A percentile compares a stretch with the other conserved stretches of the same genome.
Evolutionary conservation across 2,888 invertebrate species (phyloP).

Genomic region (Tipula lateralis): DNA sequence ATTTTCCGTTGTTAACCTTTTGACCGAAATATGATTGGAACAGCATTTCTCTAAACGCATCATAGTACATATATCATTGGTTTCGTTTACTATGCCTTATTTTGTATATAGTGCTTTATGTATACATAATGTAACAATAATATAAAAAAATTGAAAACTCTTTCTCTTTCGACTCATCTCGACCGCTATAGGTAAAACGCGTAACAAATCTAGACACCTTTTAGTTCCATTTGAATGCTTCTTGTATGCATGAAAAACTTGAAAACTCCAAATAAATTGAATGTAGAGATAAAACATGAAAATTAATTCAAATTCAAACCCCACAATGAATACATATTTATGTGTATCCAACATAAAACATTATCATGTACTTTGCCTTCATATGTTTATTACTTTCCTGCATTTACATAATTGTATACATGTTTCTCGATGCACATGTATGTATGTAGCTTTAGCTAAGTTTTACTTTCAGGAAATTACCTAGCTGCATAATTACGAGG

Average conservation of each 20-base stretch:
- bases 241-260: neutral
- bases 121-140: neutral
- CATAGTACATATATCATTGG: neutral
- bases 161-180: neutral
- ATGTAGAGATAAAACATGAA: neutral
- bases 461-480: neutral
- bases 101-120: no score
- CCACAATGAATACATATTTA: neutral
- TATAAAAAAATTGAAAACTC: neutral
- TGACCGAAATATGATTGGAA: neutral
- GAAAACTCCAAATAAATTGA: neutral
- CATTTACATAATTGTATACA: neutral
- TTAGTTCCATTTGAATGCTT: conserved; percentile 1
- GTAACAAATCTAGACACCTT: neutral
- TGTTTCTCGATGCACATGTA: neutral
- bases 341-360: neutral
- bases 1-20: neutral
- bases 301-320: conserved; percentile 1
- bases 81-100: neutral
- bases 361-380: neutral
- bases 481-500: neutral
- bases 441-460: neutral
- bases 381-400: neutral
- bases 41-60: neutral
- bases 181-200: neutral